These are phyloP conservation scores for Tenthredo mesomela DNA, from an alignment of 2,888 invertebrate species.

Conservation along the genomic window DNA sequence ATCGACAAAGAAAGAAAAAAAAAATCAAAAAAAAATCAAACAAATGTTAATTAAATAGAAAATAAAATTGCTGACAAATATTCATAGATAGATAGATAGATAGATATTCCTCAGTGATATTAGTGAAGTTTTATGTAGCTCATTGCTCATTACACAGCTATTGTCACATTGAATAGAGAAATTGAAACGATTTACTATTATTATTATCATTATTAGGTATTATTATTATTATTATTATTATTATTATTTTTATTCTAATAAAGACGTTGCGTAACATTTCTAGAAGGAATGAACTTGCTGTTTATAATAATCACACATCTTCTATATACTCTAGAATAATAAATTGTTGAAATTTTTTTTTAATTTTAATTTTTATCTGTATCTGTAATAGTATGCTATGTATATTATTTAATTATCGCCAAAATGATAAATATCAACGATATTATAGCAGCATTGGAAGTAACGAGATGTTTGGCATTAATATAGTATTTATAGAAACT, in stretches of 20 bases:
- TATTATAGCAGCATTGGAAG: slow-evolving; percentile 26
- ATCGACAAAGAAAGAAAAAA: not conserved
- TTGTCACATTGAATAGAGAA: slow-evolving; percentile 6
- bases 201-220: not conserved
- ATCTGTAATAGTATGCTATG: not conserved
- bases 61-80: not conserved
- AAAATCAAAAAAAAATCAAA: too few species aligned
- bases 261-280: not conserved
- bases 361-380: not conserved
- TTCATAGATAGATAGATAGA: not conserved
- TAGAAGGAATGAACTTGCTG: not conserved
- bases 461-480: slow-evolving; percentile 25
- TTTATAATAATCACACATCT: slow-evolving; percentile 16
- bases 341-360: not conserved
- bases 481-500: not conserved
- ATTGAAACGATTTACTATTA: not conserved
- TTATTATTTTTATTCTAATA: not conserved
- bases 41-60: not conserved
- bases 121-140: not conserved
- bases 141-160: slow-evolving; percentile 1
- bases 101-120: too few species aligned
- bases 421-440: not conserved
- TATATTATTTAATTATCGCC: not conserved
- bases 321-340: not conserved
- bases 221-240: not conserved